Percentiles rank a stretch among this genome's conserved stretches.
These are phyloP conservation scores for Anniella stebbinsi DNA, from an alignment of 2,797 vertebrate species.

Conservation along the genomic window DNA sequence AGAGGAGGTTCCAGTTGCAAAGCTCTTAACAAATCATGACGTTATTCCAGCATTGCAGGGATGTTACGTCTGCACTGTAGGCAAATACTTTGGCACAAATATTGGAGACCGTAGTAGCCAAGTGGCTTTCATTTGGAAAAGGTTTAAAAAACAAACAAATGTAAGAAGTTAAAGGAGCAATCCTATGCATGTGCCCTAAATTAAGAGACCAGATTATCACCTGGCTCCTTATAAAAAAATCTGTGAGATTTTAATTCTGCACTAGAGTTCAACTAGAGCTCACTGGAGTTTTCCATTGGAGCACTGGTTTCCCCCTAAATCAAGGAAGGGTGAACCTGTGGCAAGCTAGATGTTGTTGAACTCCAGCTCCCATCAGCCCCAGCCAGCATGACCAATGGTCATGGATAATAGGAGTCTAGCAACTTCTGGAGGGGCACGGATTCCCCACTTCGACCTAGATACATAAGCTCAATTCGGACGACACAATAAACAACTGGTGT, in stretches of 20 bases:
- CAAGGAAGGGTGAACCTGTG: not conserved
- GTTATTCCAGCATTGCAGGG: not conserved
- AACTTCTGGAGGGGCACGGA: not conserved
- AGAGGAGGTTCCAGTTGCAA: not conserved
- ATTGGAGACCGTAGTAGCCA: conserved; percentile 9
- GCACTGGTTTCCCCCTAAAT: not conserved
- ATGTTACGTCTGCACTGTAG: not conserved
- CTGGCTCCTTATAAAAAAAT: conserved; percentile 39
- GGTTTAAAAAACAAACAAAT: not conserved
- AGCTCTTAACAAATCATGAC: not conserved
- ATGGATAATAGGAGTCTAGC: not conserved
- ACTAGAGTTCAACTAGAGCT: not conserved
- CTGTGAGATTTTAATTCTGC: not conserved
- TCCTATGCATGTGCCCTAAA: too few species aligned
- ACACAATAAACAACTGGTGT: too few species aligned
- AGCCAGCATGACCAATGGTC: not conserved
- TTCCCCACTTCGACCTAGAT: not conserved
- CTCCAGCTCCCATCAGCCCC: not conserved
- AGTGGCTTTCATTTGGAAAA: conserved; percentile 41
- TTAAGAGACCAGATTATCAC: not conserved
- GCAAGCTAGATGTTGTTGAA: not conserved
- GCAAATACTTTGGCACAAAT: not conserved
- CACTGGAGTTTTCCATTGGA: not conserved
- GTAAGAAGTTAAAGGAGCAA: not conserved
- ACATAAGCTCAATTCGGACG: too few species aligned